Evolutionary conservation across 2,797 vertebrate species (phyloP).

Genomic region (Sebastes minor): DNA sequence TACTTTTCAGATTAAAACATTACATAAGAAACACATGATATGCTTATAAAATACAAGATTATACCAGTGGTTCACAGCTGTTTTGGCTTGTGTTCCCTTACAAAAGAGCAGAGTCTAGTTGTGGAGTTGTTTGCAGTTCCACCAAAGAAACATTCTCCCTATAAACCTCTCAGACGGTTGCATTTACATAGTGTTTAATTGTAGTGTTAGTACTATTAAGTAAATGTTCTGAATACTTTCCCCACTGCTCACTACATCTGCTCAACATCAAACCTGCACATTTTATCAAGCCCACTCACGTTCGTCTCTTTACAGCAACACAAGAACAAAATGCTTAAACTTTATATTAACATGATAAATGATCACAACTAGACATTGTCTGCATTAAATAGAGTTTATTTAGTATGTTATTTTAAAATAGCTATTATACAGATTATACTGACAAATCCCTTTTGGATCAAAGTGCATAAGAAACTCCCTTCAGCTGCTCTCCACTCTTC

Average conservation of each 20-base stretch:
- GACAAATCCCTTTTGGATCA: slow-evolving; percentile 21
- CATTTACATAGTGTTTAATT: not conserved
- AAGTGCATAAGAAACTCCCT: slow-evolving; percentile 19
- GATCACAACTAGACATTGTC: not conserved
- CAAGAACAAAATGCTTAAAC: not conserved
- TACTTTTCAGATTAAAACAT: not conserved
- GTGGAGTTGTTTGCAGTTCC: not conserved
- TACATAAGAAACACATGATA: not conserved
- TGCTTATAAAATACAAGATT: not conserved
- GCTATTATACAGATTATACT: not conserved
- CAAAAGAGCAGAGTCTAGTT: not conserved
- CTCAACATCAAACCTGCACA: not conserved
- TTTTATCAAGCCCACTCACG: not conserved
- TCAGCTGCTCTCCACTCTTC: not conserved
- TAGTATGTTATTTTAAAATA: not conserved
- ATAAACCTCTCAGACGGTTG: not conserved
- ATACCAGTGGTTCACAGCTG: not conserved
- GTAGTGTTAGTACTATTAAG: not conserved
- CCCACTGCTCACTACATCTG: not conserved
- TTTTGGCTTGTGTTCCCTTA: not conserved
- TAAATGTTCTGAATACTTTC: not conserved
- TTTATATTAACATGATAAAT: not conserved
- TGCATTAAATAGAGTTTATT: slow-evolving; percentile 16
- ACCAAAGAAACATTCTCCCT: not conserved
- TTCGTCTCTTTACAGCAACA: not conserved